These are phyloP conservation scores for Boloria euphrosyne DNA, from an alignment of 2,888 invertebrate genomes.

Conservation along the genomic window DNA sequence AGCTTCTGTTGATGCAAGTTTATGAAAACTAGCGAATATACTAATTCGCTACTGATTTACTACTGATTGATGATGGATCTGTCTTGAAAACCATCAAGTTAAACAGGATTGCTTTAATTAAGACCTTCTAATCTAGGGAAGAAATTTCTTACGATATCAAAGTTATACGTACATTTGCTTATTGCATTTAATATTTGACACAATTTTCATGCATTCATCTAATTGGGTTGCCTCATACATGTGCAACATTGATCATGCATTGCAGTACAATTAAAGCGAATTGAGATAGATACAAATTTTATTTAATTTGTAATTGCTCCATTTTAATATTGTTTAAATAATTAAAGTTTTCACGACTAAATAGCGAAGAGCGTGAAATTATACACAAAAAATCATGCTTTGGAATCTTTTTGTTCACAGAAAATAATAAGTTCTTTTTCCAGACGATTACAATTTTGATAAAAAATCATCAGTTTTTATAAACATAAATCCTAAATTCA, in stretches of 20 bases:
- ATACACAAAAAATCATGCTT: slow-evolving; percentile 40
- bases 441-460: slow-evolving; percentile 59
- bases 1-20: slow-evolving; percentile 30
- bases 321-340: slow-evolving; percentile 1
- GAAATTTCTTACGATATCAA: slow-evolving; percentile 5
- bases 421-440: slow-evolving; percentile 46
- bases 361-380: slow-evolving; percentile 29
- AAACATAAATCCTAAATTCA: neutral
- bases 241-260: slow-evolving; percentile 63
- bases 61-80: slow-evolving; percentile 27
- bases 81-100: slow-evolving; percentile 28
- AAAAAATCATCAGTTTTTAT: slow-evolving; percentile 22
- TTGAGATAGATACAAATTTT: slow-evolving; percentile 37
- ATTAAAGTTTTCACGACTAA: slow-evolving; percentile 20
- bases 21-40: slow-evolving; percentile 38
- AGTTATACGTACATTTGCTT: neutral
- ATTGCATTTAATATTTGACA: slow-evolving; percentile 10
- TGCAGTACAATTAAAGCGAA: slow-evolving; percentile 66
- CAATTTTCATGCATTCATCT: slow-evolving; percentile 34
- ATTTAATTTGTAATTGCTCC: slow-evolving; percentile 20
- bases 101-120: slow-evolving; percentile 8
- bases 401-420: slow-evolving; percentile 14
- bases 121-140: slow-evolving; percentile 28
- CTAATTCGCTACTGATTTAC: slow-evolving; percentile 31
- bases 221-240: slow-evolving; percentile 32